A percentile compares a stretch with the other conserved stretches of the same genome.
Evolutionary conservation across 2,797 vertebrate genomes (phyloP).

Genomic region (Silurus aristotelis): DNA sequence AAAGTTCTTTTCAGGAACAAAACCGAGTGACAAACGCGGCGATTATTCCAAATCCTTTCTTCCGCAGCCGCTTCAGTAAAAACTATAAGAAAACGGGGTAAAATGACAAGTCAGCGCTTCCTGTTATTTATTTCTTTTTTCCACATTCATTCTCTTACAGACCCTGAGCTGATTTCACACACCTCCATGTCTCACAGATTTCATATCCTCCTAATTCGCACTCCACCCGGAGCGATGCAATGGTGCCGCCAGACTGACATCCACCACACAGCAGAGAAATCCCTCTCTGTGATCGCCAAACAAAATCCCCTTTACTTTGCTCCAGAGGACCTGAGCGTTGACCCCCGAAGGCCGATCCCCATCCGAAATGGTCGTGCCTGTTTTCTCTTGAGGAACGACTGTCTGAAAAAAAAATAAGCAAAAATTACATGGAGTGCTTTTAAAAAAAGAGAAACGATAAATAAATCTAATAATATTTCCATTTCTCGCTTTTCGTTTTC

Average conservation of each 20-base stretch:
- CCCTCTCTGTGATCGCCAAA: background rate
- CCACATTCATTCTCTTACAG: background rate
- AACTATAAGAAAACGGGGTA: background rate
- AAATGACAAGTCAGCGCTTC: background rate
- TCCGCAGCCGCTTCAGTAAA: background rate
- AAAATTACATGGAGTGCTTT: background rate
- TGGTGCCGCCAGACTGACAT: background rate
- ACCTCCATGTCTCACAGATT: background rate
- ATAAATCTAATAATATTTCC: constrained; percentile 21
- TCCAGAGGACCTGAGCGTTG: constrained; percentile 1
- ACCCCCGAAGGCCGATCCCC: constrained; percentile 21
- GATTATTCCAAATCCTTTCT: background rate
- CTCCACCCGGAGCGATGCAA: no score
- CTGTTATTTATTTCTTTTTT: background rate
- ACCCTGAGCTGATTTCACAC: background rate
- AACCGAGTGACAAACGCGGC: background rate
- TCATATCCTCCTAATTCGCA: background rate
- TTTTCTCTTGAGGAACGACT: constrained; percentile 34
- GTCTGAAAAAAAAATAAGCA: constrained; percentile 14
- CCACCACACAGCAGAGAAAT: background rate
- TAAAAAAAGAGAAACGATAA: constrained; percentile 27
- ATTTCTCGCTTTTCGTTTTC: background rate
- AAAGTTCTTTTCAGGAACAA: no score
- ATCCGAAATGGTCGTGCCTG: constrained; percentile 8
- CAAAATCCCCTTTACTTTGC: background rate